Percentiles rank a stretch among this genome's conserved stretches.
Evolutionary conservation across 2,113 vertebrate species (phyloP).

Genomic region (Haemorhous mexicanus): DNA sequence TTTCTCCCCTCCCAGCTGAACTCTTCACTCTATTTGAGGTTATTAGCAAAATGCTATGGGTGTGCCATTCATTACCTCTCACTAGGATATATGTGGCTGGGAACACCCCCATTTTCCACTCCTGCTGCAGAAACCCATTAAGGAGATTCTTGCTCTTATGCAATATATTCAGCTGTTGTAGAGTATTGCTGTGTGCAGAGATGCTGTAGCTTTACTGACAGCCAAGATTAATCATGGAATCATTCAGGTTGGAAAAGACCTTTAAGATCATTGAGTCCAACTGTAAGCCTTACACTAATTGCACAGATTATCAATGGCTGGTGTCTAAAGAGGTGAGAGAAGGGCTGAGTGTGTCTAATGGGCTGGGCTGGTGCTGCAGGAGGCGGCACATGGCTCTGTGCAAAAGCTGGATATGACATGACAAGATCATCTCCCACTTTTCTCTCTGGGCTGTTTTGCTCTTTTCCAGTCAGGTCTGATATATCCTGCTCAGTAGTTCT

Average conservation of each 20-base stretch:
- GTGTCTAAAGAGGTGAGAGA: slow-evolving; percentile 3
- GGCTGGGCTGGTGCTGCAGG: neutral
- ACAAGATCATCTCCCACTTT: neutral
- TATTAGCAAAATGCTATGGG: slow-evolving; percentile 56
- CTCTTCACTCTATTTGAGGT: slow-evolving; percentile 42
- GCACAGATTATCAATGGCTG: slow-evolving; percentile 17
- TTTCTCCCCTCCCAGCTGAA: slow-evolving; percentile 36
- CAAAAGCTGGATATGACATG: neutral
- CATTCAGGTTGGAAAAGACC: neutral
- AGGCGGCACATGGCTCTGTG: neutral
- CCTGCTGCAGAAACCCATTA: neutral
- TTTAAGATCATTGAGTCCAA: slow-evolving; percentile 2
- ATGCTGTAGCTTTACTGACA: neutral
- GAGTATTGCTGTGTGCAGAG: neutral
- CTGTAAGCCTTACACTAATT: neutral
- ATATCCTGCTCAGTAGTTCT: neutral
- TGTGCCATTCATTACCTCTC: slow-evolving; percentile 52
- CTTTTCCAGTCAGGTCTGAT: neutral
- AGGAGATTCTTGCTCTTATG: neutral
- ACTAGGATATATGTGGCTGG: slow-evolving; percentile 32
- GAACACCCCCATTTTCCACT: slow-evolving; percentile 38
- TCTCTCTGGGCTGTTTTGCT: neutral
- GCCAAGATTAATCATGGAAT: slow-evolving; percentile 10
- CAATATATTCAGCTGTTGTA: neutral
- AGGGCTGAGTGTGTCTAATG: slow-evolving; percentile 5